Base-by-base conservation (phyloP, 37 sponge, comb jelly and placozoan species). In the Lycopodina hypogea region DNA sequence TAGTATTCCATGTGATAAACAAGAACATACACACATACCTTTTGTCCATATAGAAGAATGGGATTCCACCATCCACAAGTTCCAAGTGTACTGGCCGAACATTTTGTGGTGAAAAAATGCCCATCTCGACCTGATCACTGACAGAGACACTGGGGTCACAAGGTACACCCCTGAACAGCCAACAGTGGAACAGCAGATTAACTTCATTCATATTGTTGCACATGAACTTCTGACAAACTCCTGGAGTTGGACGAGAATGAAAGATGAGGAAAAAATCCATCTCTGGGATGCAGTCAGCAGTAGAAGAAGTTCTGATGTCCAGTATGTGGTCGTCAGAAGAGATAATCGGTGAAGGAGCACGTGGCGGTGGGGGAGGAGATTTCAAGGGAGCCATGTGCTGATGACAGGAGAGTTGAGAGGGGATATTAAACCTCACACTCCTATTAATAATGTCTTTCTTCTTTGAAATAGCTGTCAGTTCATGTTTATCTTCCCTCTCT, bases 171-270 rank as follows among this genome's bases (percentile, higher is more conserved):
- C 61, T 55, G 70, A 53, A 92, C 48, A 92, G 63, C 92, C 92
- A 92, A 62, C 84, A 84, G 61, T 92, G 92, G 74, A 87, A 92
- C 34, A 87, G 26, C 34, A 92, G 77, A 77, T 92, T 92, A 19
- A 92, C 41, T 67, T 92, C 92, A 67, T 92, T 62, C 19, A 56
- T 77, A 40, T 92, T 92, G 40, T 65, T 39, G 59, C 92, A 92
- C n/a, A 84, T 68, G 76, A 92, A 92, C 88, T 92, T 92, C 52
- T 92, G 92, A 71, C 92, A 92, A 15, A 40, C 57, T 22, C 81
- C 70, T 21, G 80, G 76, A 1, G 78, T 69, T 29, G 92, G 84
- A 39, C 37, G 35, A 14, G 92, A 38, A 61, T 92, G 92, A 18
- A 92, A n/a, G 15, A 84, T 77, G 32, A 92, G 41, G 78, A 58